Percentiles rank a stretch among this genome's conserved stretches.
Conservation (phyloP, 1,140 invertebrate species). For the Drosophila melanica region DNA sequence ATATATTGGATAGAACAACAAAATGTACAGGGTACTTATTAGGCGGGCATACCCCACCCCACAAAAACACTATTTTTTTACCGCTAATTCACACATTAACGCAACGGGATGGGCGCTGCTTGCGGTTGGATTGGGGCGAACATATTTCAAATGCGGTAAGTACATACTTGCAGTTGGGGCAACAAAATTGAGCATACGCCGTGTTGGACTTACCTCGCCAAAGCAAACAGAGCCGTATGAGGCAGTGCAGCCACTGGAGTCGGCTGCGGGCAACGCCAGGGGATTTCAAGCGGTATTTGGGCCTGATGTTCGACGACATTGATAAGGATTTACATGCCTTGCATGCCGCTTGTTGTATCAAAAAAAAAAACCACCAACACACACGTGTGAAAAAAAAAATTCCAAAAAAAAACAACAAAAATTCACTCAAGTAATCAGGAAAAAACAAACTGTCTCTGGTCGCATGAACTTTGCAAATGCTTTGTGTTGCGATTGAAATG, state of each 20-base stretch:
- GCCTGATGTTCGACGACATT: constrained; percentile 61
- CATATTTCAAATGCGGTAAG: constrained; percentile 68
- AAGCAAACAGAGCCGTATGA: constrained; percentile 64
- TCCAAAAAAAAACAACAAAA: constrained; percentile 21
- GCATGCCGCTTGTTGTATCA: neutral
- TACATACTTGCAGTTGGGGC: constrained; percentile 38
- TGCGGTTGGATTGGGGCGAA: neutral
- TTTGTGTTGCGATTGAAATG: constrained; percentile 35
- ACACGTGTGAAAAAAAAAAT: constrained; percentile 26
- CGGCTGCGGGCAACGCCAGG: constrained; percentile 51
- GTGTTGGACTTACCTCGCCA: constrained; percentile 55
- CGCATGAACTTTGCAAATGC: constrained; percentile 61
- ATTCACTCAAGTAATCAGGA: constrained; percentile 44
- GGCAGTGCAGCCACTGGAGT: constrained; percentile 57
- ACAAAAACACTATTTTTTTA: constrained; percentile 1
- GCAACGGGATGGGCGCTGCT: constrained; percentile 2
- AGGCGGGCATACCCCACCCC: too few species aligned
- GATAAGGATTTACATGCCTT: constrained; percentile 57
- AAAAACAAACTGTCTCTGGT: constrained; percentile 31
- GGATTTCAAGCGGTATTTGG: constrained; percentile 47
- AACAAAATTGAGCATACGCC: constrained; percentile 32
- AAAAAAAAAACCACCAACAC: neutral
- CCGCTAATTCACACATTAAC: constrained; percentile 26
- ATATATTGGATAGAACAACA: too few species aligned
- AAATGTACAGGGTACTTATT: too few species aligned